Percentiles rank a stretch among this genome's conserved stretches.
Evolutionary conservation across 1,140 invertebrate species (phyloP).

Genomic region (Drosophila murphyi): DNA sequence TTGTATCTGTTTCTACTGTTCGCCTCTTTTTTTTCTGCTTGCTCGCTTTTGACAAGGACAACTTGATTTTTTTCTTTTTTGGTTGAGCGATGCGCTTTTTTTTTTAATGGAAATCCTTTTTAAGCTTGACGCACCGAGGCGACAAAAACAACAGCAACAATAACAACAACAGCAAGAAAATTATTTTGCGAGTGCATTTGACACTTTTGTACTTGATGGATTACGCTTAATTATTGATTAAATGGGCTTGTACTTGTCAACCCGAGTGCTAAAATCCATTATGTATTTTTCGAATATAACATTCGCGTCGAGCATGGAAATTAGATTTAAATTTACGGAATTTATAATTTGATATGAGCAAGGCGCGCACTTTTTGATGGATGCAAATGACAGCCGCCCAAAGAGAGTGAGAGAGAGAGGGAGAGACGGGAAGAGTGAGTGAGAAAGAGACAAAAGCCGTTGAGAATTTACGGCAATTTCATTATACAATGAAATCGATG

Average conservation of each 20-base stretch:
- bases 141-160: slow-evolving; percentile 3
- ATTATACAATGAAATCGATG: slow-evolving; percentile 35
- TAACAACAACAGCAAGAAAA: neutral
- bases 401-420: neutral
- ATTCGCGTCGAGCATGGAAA: slow-evolving; percentile 39
- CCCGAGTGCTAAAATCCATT: slow-evolving; percentile 69
- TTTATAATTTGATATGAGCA: slow-evolving; percentile 73
- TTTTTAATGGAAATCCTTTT: slow-evolving; percentile 71
- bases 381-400: slow-evolving; percentile 35
- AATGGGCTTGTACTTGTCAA: slow-evolving; percentile 82
- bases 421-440: neutral
- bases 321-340: slow-evolving; percentile 76
- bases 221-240: slow-evolving; percentile 83
- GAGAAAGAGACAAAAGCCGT: slow-evolving; percentile 7
- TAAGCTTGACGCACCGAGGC: slow-evolving; percentile 47
- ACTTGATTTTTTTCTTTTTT: slow-evolving; percentile 70
- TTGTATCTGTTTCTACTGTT: slow-evolving; percentile 19
- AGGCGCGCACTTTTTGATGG: slow-evolving; percentile 68
- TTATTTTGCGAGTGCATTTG: slow-evolving; percentile 75
- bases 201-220: slow-evolving; percentile 81
- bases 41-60: slow-evolving; percentile 47
- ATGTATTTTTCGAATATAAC: slow-evolving; percentile 66
- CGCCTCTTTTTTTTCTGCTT: slow-evolving; percentile 6
- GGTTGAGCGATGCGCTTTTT: slow-evolving; percentile 62
- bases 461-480: slow-evolving; percentile 38